These are phyloP conservation scores for Danionella cerebrum DNA, from an alignment of 2,113 vertebrate genomes.

Conservation along the genomic window DNA sequence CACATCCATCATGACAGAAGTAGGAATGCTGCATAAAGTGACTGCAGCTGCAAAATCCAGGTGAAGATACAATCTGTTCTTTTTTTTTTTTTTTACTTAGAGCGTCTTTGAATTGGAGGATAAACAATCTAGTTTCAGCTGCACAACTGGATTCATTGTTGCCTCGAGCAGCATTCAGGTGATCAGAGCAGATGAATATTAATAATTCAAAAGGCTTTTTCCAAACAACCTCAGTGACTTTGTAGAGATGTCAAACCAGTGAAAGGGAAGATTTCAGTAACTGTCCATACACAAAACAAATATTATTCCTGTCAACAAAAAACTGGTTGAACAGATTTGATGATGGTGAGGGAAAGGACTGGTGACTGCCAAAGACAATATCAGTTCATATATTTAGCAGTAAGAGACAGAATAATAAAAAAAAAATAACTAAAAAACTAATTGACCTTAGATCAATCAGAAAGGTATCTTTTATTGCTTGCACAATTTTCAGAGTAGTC, in stretches of 20 bases:
- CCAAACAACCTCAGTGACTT: conserved; percentile 28
- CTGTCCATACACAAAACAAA: not conserved
- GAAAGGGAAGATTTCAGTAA: conserved; percentile 13
- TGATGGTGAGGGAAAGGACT: too few relatives aligned
- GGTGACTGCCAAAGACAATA: too few relatives aligned
- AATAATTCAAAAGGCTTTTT: conserved; percentile 35
- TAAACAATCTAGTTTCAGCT: not conserved
- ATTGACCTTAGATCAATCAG: too few relatives aligned
- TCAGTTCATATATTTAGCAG: too few relatives aligned
- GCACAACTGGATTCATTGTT: not conserved
- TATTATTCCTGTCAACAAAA: too few relatives aligned
- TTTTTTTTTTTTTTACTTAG: too few relatives aligned
- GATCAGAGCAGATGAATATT: conserved; percentile 31
- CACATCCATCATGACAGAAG: conserved; percentile 29
- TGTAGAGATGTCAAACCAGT: conserved; percentile 21
- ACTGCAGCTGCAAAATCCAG: not conserved
- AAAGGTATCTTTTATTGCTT: too few relatives aligned
- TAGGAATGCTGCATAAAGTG: conserved; percentile 43
- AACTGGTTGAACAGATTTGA: too few relatives aligned
- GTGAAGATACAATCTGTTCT: conserved; percentile 1
- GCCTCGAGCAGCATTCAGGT: conserved; percentile 3
- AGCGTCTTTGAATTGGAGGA: conserved; percentile 29
- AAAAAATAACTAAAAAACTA: too few relatives aligned
- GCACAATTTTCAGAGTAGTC: too few relatives aligned
- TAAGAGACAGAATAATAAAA: too few relatives aligned